Evolutionary conservation across 2,113 vertebrate species (phyloP).

Genomic region (Silurus asotus): DNA sequence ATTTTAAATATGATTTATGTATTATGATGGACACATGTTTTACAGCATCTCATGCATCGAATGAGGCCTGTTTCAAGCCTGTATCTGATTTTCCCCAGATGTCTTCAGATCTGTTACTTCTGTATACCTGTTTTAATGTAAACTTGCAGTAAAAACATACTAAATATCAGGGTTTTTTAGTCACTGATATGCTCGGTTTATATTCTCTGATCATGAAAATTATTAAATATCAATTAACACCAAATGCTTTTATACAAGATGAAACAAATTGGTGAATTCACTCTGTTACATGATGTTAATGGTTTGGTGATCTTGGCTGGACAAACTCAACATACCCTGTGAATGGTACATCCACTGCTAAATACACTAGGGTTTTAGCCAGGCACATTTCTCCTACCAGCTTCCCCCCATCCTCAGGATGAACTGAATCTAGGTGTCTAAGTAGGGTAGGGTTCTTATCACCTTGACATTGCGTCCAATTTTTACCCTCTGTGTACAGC

Average conservation of each 20-base stretch:
- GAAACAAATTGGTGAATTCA: not conserved
- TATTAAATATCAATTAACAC: not conserved
- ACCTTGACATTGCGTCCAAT: constrained; percentile 7
- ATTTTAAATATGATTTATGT: too few relatives aligned
- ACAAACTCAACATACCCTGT: not conserved
- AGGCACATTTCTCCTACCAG: not conserved
- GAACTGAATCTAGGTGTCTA: constrained; percentile 16
- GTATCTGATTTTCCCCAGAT: not conserved
- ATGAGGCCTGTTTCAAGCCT: not conserved
- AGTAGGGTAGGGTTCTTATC: constrained; percentile 1
- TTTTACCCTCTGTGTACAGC: not conserved
- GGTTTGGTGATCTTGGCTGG: not conserved
- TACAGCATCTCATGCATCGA: not conserved
- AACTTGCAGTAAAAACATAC: not conserved
- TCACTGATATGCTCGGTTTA: not conserved
- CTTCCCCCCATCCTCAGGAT: not conserved
- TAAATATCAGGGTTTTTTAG: not conserved
- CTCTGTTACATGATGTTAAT: not conserved
- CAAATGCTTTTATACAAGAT: not conserved
- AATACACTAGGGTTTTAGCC: not conserved
- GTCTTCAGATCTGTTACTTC: not conserved
- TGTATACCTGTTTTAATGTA: not conserved
- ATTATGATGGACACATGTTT: too few relatives aligned
- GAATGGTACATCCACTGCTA: not conserved
- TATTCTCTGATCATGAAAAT: not conserved